phyloP scores from a whole-genome alignment of 1,140 invertebrate species.

The Mizuhopecten yessoensis region DNA sequence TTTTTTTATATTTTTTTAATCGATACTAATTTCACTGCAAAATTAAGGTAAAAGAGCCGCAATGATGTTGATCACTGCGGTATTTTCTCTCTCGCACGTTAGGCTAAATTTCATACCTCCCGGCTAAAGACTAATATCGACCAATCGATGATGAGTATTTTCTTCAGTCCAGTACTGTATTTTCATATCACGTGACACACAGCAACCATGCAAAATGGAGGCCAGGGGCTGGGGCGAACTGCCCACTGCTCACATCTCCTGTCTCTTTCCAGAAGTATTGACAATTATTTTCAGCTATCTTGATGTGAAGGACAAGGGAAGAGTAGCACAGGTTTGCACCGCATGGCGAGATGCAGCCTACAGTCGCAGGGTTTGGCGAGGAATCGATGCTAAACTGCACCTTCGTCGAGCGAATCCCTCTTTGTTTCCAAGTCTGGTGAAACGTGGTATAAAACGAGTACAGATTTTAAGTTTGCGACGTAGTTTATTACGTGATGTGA shows the following conservation, averaged over 20 bases:
- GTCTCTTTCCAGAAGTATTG: constrained; percentile 95
- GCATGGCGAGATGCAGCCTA: constrained; percentile 95
- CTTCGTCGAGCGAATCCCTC: constrained; percentile 91
- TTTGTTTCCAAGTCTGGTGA: constrained; percentile 92
- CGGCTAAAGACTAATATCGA: background rate
- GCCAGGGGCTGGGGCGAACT: constrained; percentile 54
- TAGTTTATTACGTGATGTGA: constrained; percentile 92
- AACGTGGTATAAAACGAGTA: constrained; percentile 93
- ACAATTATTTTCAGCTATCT: constrained; percentile 95
- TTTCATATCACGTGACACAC: constrained; percentile 67
- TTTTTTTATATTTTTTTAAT: no score
- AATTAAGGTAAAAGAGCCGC: no score
- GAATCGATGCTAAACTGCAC: constrained; percentile 95
- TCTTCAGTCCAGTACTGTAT: background rate
- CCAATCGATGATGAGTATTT: background rate
- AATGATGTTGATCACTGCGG: no score
- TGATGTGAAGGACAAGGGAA: constrained; percentile 93
- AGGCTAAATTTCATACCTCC: background rate
- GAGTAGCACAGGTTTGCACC: constrained; percentile 94
- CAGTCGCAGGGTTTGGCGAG: constrained; percentile 95
- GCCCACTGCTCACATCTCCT: constrained; percentile 88
- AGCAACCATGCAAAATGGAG: constrained; percentile 75
- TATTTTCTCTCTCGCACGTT: no score
- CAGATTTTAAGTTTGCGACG: constrained; percentile 93
- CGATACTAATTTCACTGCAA: no score